Base-by-base conservation (phyloP, 1,140 invertebrate genomes). In the Drosophila lowei region DNA sequence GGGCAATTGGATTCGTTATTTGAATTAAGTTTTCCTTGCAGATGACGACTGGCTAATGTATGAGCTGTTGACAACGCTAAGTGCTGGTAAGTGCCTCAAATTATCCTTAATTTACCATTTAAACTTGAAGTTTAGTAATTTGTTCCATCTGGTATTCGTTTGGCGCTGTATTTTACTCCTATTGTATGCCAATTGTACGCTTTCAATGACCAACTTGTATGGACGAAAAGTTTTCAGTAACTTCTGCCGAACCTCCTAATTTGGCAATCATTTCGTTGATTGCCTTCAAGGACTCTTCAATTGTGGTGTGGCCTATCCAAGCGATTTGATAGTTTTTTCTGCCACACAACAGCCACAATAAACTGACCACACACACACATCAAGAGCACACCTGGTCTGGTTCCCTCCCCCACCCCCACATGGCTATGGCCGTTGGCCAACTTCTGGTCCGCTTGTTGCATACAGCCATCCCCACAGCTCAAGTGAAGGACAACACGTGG, bases 401-500 rank as follows among this genome's bases (percentile, higher is more conserved):
- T 56, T 38, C 71, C 53, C 71, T 68, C 34, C 6, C 16, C 64
- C 64, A 38, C 52, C 65, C 66, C 34, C 8, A 1, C 30, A 30
- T 30, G 2, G 28, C 28, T 8, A 30, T 72, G 62, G 62, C 55
- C 43, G 50, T 41, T 49, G 62, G 62, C 62, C 68, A 72, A 56
- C 50, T 46, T 25, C 50, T 52, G 9, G 52, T 60, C 58, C 67
- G 72, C 77, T 85, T 85, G 77, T 74, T 85, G 80, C 80, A 86
- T 55, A 74, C 74, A 86, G 57, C 57, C 58, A 30, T 53, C 41
- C 43, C 60, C 34, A 38, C 11, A 13, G 11, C 18, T 50, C 47
- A 34, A 72, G n/a, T 60, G 79, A 86, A 85, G 81, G 81, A 73
- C 80, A 80, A 53, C 80, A 77, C 72, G 77, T 80, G 77, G 77